phyloP scores from a whole-genome alignment of 2,113 vertebrate genomes.

The Cygnus buccinator region DNA sequence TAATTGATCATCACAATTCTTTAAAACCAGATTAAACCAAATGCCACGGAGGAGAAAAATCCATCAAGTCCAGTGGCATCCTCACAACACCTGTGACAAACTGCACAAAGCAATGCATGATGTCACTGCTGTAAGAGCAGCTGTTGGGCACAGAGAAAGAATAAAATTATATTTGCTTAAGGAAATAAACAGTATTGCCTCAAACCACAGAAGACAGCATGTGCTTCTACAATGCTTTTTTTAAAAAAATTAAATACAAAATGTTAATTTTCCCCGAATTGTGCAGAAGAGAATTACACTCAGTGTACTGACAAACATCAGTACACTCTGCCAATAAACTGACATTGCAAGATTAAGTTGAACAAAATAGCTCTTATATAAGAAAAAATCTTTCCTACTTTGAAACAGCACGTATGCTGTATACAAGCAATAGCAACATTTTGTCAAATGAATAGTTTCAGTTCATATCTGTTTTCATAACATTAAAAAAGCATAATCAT shows the following conservation, averaged over 20 bases:
- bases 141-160: neutral
- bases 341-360: neutral
- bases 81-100: neutral
- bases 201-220: neutral
- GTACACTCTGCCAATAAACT: neutral
- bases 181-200: neutral
- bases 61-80: neutral
- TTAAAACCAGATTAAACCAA: constrained; percentile 62
- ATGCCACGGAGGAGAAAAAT: constrained; percentile 21
- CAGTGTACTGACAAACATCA: neutral
- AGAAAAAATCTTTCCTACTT: neutral
- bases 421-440: neutral
- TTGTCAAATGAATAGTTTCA: neutral
- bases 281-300: neutral
- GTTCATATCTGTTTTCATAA: neutral
- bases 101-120: neutral
- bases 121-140: neutral
- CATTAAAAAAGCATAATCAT: neutral
- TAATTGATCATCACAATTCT: constrained; percentile 67
- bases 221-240: neutral
- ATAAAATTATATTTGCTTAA: neutral
- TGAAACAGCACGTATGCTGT: neutral
- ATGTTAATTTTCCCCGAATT: neutral
- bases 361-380: neutral
- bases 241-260: neutral